Percentiles rank a stretch among this genome's conserved stretches.
Conservation (phyloP, 2,797 vertebrate species). For the Spondyliosoma cantharus region DNA sequence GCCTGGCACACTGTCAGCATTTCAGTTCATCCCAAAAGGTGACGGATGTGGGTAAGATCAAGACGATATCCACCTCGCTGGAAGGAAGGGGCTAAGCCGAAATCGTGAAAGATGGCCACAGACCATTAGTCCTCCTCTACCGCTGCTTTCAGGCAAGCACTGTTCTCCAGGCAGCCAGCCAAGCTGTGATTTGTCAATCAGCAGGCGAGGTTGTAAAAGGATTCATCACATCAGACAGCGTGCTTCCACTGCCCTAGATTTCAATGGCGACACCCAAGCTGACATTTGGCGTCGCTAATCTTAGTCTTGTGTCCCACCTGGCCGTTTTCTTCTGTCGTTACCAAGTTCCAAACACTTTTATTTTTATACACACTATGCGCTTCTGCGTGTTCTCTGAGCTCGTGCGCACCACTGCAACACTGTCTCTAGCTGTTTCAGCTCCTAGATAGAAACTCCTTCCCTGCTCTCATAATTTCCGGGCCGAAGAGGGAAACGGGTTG, state of each 20-base stretch:
- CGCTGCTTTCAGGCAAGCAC: not conserved
- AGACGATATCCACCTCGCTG: not conserved
- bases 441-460: too few species aligned
- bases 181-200: not conserved
- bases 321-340: not conserved
- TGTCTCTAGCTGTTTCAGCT: not conserved
- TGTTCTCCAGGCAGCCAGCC: not conserved
- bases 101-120: not conserved
- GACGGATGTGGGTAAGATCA: slow-evolving; percentile 4
- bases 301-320: not conserved
- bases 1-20: slow-evolving; percentile 23
- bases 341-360: not conserved
- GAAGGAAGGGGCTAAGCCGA: not conserved
- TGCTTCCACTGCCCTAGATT: not conserved
- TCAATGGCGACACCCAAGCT: not conserved
- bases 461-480: too few species aligned
- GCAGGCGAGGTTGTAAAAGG: not conserved
- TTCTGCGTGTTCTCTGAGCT: not conserved
- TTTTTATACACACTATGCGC: not conserved
- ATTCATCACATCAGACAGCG: not conserved
- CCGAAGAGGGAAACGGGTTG: too few species aligned
- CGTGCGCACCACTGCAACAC: too few species aligned
- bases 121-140: not conserved
- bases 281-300: not conserved
- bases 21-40: slow-evolving; percentile 13